Evolutionary conservation across 2,888 invertebrate genomes (phyloP), one percentile per base, ranked within the genome.

Genomic region (Meloe dianella): DNA sequence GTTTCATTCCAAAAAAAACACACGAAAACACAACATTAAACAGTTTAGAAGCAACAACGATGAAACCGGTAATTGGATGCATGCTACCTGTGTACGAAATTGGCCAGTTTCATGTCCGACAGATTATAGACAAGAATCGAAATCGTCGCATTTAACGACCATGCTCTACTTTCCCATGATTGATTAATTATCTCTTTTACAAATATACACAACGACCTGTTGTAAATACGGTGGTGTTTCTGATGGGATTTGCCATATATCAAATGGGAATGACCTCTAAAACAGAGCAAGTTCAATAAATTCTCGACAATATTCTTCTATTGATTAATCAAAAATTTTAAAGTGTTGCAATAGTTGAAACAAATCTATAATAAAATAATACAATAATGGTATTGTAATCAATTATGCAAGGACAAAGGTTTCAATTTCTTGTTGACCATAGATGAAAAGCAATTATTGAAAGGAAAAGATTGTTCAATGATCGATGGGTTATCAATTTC

Each of bases 71-170:
- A 74, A 74, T 74, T 73, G 73, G 70, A 64, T 67, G 71, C 63
- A 68, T 67, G 72, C 72, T 70, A 71, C 68, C 70, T 70, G 75
- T 67, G 74, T 78, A 78, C 78, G n/a, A 77, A 78, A 78, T 77
- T 76, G 75, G 73, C 77, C 70, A 73, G 73, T 78, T 77, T 75
- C 70, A 71, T 70, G 70, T 71, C 61, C 29, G 29, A 47, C n/a
- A 60, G 51, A 51, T 51, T 51, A 51, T 24, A 51, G 51, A 51
- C 22, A 51, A 22, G 24, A 51, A 24, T 24, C 51, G 51, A 24
- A 22, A 51, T 51, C 24, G 51, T 51, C 22, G 22, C 47, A 35
- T 10, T 20, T 2, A 9, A 20, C 20, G 1, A 3, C 3, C 47
- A 2, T 47, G 14, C 8, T 47, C 10, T 47, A 9, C 20, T 51